Percentiles rank a stretch among this genome's conserved stretches.
phyloP scores from a whole-genome alignment of 2,888 invertebrate species.

The Axea sp. region DNA sequence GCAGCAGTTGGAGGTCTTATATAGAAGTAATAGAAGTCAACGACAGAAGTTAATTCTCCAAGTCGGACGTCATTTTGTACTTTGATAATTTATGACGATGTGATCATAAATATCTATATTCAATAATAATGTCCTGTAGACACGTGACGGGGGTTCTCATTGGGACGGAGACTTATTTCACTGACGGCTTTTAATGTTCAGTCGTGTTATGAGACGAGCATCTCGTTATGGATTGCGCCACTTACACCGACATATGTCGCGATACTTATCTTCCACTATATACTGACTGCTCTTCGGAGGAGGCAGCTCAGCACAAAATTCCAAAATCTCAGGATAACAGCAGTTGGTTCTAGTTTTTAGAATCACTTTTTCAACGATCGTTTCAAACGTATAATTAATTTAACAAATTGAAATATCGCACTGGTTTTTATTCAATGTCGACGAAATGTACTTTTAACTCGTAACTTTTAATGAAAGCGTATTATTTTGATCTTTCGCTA shows the following conservation, averaged over 20 bases:
- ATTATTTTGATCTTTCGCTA: too few species aligned
- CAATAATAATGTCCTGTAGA: conserved; percentile 45
- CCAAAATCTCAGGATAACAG: not conserved
- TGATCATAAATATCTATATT: conserved; percentile 33
- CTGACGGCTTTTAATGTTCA: conserved; percentile 60
- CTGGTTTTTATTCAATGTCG: too few species aligned
- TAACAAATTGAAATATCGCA: too few species aligned
- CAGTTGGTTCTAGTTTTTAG: too few species aligned
- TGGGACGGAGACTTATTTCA: conserved; percentile 29
- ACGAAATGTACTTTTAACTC: too few species aligned
- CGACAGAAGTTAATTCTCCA: not conserved
- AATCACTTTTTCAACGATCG: too few species aligned
- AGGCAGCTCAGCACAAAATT: not conserved
- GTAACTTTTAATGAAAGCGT: too few species aligned
- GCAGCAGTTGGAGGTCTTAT: too few species aligned
- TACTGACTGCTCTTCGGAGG: conserved; percentile 19
- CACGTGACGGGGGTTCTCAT: conserved; percentile 40
- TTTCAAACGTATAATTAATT: too few species aligned
- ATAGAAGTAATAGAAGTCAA: not conserved
- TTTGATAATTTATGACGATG: conserved; percentile 24
- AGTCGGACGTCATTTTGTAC: conserved; percentile 5
- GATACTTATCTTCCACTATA: conserved; percentile 74
- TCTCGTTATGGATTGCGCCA: conserved; percentile 74
- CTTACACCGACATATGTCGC: conserved; percentile 76
- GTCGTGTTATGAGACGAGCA: conserved; percentile 67